Conservation (phyloP, 2,888 invertebrate genomes). For the Trichacis sp. region DNA sequence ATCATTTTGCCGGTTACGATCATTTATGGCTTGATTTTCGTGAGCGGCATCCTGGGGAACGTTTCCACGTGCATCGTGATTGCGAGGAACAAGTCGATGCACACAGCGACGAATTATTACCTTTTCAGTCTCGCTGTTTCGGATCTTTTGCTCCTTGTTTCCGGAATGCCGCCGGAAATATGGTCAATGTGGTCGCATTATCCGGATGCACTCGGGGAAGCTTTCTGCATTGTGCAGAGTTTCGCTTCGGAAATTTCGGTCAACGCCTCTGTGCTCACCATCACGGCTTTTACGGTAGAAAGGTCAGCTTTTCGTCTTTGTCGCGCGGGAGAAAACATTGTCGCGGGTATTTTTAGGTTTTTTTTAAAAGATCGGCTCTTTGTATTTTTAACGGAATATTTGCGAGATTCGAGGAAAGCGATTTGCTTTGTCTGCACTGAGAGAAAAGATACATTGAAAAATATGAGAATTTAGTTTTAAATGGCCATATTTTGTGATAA, state of each 20-base stretch:
- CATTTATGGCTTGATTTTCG: slow-evolving; percentile 77
- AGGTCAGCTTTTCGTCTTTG: slow-evolving; percentile 70
- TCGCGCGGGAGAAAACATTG: not conserved
- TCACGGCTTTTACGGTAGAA: slow-evolving; percentile 90
- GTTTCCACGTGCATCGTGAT: slow-evolving; percentile 85
- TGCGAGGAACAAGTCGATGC: slow-evolving; percentile 82
- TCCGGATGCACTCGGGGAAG: slow-evolving; percentile 81
- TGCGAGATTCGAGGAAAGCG: too few relatives aligned
- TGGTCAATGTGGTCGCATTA: slow-evolving; percentile 81
- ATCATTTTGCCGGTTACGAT: slow-evolving; percentile 77
- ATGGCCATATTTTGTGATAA: too few relatives aligned
- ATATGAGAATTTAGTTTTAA: too few relatives aligned
- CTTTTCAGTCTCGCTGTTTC: slow-evolving; percentile 84
- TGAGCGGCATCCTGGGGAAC: slow-evolving; percentile 83
- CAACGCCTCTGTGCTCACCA: slow-evolving; percentile 87
- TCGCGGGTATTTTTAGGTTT: too few relatives aligned
- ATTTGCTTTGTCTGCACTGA: too few relatives aligned
- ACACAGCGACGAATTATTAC: slow-evolving; percentile 87
- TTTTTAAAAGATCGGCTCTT: too few relatives aligned
- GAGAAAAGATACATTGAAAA: too few relatives aligned
- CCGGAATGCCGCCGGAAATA: slow-evolving; percentile 85
- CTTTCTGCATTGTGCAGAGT: slow-evolving; percentile 80
- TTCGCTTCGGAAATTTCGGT: slow-evolving; percentile 88
- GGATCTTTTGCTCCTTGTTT: slow-evolving; percentile 79
- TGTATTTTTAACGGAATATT: too few relatives aligned